Evolutionary conservation across 2,113 vertebrate genomes (phyloP).

Genomic region (Aramus guarauna): DNA sequence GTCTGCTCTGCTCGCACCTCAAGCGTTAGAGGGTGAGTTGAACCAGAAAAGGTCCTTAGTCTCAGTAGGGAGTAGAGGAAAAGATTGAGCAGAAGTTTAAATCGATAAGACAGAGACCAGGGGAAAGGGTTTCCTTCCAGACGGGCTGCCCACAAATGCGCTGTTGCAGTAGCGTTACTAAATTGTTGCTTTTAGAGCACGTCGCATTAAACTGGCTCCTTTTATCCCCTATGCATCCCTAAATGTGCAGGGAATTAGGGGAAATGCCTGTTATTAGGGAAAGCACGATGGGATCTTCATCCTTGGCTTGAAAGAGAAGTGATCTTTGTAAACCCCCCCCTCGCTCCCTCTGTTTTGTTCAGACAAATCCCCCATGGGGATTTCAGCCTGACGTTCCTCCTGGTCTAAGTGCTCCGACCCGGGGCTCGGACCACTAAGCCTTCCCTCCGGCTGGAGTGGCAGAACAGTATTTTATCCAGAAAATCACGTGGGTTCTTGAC

Average conservation of each 20-base stretch:
- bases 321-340: background rate
- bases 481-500: background rate
- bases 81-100: background rate
- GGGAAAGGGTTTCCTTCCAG: background rate
- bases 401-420: rapidly evolving
- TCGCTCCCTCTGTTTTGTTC: background rate
- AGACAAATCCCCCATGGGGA: background rate
- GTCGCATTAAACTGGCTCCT: rapidly evolving
- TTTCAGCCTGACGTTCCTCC: background rate
- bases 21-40: background rate
- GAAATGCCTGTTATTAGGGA: background rate
- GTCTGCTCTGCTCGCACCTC: background rate
- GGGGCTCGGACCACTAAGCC: background rate
- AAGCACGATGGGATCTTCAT: background rate
- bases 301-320: background rate
- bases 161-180: no score
- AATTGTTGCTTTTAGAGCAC: background rate
- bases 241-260: background rate
- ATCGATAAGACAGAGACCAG: rapidly evolving
- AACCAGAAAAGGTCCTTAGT: conserved; percentile 17
- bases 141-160: rapidly evolving
- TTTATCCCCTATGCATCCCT: background rate
- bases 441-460: background rate
- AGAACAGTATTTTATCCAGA: background rate
- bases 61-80: background rate